Evolutionary conservation across 1,140 invertebrate species (phyloP), one percentile per base, ranked within the genome.

Genomic region (Heliconius eleuchia): DNA sequence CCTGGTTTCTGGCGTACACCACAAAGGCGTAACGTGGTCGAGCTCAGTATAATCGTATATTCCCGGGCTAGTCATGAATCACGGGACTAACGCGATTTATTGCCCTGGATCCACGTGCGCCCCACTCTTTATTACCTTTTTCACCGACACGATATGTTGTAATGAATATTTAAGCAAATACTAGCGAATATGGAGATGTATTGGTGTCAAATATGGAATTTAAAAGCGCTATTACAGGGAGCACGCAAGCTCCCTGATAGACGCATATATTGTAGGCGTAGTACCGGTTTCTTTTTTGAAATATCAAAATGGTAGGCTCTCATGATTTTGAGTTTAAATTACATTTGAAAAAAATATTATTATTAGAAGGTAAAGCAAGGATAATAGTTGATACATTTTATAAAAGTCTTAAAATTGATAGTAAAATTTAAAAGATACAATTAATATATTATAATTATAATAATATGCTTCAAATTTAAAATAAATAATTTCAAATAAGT

Each of bases 91-190:
- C 79, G 39, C 79, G 71, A 80, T 80, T 80, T 80, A 80, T 80
- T 76, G 74, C 74, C 70, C 71, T 50, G 71, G 74, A 73, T 80
- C 74, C 74, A 80, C 74, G 79, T 75, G 74, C 79, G 39, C 79
- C 74, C 79, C 73, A 80, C 79, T 80, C 79, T 80, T 80, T 80
- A 80, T 80, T 80, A 80, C 79, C 74, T 76, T 80, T 80, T 52
- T 74, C 42, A 80, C 74, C 74, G 27, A 73, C 76, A 73, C 79
- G 71, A 80, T 80, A 76, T 76, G 74, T 80, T 71, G 75, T 80
- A 72, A 80, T 80, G 70, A 76, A 80, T 80, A 80, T 80, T 80
- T 76, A 76, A 80, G 60, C 37, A 80, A 72, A 71, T 71, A 71
- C 30, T 70, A 74, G 60, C 27, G 34, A 37, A 18, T 39, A 37